Conservation (phyloP, 1,140 invertebrate species). For the Oryzaephilus surinamensis region DNA sequence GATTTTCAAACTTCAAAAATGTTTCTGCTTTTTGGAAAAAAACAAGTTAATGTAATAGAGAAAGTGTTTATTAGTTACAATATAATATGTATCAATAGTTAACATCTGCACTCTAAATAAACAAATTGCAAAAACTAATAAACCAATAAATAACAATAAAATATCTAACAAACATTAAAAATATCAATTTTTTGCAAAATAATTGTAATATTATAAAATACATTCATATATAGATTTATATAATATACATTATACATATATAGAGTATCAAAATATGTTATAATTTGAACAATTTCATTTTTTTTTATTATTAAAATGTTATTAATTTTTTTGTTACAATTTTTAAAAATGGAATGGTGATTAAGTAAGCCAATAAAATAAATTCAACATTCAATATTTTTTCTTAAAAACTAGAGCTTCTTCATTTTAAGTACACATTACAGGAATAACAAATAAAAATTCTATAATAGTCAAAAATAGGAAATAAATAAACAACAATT, state of each 20-base stretch:
- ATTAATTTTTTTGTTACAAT: background rate
- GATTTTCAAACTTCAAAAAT: too few species aligned
- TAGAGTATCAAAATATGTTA: conserved; percentile 21
- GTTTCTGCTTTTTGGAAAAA: too few species aligned
- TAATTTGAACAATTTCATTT: conserved; percentile 15
- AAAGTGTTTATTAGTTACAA: conserved; percentile 34
- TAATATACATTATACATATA: background rate
- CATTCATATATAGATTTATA: too few species aligned
- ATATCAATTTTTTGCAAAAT: conserved; percentile 10
- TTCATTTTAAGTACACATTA: background rate
- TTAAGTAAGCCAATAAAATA: conserved; percentile 11
- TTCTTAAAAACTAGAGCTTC: background rate
- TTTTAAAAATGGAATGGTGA: conserved; percentile 16
- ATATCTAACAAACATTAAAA: conserved; percentile 4
- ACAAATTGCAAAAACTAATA: conserved; percentile 8
- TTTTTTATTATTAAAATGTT: background rate
- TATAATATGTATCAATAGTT: conserved; percentile 31
- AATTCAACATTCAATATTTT: background rate
- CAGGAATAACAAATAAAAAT: background rate
- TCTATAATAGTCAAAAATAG: background rate
- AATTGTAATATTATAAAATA: conserved; percentile 19
- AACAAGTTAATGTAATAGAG: conserved; percentile 16
- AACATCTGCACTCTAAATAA: conserved; percentile 28
- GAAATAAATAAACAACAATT: conserved; percentile 1
- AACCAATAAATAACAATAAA: conserved; percentile 13